Percentiles rank a stretch among this genome's conserved stretches.
Conservation (phyloP, 1,140 invertebrate genomes). For the Stegodyphus dumicola region DNA sequence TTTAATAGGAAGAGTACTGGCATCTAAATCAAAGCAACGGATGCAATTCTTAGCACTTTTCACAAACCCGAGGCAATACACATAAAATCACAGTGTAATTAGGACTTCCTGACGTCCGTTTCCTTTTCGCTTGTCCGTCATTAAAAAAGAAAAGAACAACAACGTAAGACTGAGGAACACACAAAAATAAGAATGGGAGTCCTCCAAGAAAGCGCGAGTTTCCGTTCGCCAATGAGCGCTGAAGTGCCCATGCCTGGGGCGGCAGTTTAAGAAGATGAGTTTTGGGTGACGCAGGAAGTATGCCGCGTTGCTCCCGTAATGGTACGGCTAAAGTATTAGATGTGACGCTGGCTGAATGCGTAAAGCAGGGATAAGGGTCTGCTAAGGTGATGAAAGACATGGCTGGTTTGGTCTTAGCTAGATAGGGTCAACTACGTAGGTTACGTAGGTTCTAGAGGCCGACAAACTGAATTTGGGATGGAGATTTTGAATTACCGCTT, state of each 20-base stretch:
- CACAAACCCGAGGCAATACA: too few species aligned
- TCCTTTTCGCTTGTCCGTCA: constrained; percentile 7
- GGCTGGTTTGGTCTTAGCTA: too few species aligned
- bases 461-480: too few species aligned
- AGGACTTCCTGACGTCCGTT: constrained; percentile 49
- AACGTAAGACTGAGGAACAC: not conserved
- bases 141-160: not conserved
- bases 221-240: not conserved
- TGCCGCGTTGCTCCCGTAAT: constrained; percentile 51
- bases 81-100: constrained; percentile 1
- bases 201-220: not conserved
- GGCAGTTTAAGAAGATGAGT: not conserved
- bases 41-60: too few species aligned
- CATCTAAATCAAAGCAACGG: too few species aligned
- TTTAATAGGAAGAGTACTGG: too few species aligned
- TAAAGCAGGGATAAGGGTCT: not conserved
- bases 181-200: not conserved
- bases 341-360: not conserved
- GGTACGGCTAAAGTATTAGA: constrained; percentile 40
- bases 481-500: too few species aligned
- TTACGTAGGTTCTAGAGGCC: too few species aligned
- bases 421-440: too few species aligned
- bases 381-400: too few species aligned
- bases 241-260: too few species aligned
- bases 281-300: constrained; percentile 52